Conservation (phyloP, 64 coral and sea anemone species). For the Acropora yongei region DNA sequence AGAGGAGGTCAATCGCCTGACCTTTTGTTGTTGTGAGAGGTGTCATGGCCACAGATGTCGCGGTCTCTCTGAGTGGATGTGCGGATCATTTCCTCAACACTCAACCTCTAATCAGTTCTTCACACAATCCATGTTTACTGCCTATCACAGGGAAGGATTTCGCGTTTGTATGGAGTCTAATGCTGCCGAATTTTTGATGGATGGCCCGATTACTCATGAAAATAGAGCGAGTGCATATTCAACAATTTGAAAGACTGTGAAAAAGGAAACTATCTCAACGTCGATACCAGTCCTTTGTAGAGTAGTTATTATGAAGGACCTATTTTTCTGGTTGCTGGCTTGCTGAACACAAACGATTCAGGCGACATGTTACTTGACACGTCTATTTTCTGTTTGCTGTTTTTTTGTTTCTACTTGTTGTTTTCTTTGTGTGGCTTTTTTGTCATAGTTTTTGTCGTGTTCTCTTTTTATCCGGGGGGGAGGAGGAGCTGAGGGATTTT, state of each 20-base stretch:
- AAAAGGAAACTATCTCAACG: no score
- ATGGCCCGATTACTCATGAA: neutral
- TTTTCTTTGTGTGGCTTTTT: no score
- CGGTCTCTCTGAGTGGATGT: slow-evolving; percentile 33
- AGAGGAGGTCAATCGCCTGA: slow-evolving; percentile 50
- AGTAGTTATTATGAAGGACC: no score
- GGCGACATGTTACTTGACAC: no score
- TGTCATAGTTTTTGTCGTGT: no score
- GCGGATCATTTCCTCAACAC: slow-evolving; percentile 46
- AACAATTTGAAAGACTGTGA: neutral
- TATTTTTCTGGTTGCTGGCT: no score
- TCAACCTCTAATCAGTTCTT: slow-evolving; percentile 71
- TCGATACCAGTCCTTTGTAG: no score
- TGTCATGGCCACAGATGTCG: slow-evolving; percentile 45
- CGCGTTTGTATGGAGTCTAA: slow-evolving; percentile 57
- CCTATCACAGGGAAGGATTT: slow-evolving; percentile 78
- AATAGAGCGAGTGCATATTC: neutral
- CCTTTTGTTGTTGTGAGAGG: slow-evolving; percentile 63
- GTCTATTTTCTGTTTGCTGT: no score
- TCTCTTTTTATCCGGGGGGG: no score
- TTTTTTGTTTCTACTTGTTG: no score
- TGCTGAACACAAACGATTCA: no score
- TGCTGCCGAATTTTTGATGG: slow-evolving; percentile 45
- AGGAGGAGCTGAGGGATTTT: no score
- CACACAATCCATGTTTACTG: slow-evolving; percentile 65